These are phyloP conservation scores for Galeruca laticollis DNA, from an alignment of 2,888 invertebrate species.

Conservation along the genomic window DNA sequence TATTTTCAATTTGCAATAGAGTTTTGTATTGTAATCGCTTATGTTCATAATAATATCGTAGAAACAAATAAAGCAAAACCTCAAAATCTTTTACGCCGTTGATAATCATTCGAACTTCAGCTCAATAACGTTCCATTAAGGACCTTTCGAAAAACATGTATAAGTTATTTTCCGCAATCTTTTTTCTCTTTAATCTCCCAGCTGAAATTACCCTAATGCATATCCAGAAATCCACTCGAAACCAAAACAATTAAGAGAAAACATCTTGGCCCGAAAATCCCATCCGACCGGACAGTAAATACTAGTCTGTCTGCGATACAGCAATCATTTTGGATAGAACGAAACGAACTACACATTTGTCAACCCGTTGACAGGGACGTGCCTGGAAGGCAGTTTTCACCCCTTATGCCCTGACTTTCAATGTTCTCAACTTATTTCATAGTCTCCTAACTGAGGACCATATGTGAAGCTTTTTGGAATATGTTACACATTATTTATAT, in stretches of 20 bases:
- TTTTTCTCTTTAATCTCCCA: background rate
- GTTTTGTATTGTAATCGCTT: too few species aligned
- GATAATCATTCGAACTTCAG: too few species aligned
- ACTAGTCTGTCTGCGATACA: slow-evolving; percentile 51
- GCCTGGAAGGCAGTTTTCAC: slow-evolving; percentile 44
- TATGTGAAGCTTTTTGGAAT: slow-evolving; percentile 39
- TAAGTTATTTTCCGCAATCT: background rate
- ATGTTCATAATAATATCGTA: too few species aligned
- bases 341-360: slow-evolving; percentile 51
- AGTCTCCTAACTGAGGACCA: slow-evolving; percentile 39
- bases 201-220: slow-evolving; percentile 13
- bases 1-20: too few species aligned
- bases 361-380: slow-evolving; percentile 49
- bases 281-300: slow-evolving; percentile 43
- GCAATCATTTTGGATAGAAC: slow-evolving; percentile 44
- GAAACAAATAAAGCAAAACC: too few species aligned
- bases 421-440: slow-evolving; percentile 48
- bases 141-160: background rate
- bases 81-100: too few species aligned
- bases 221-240: slow-evolving; percentile 14
- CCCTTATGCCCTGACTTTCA: slow-evolving; percentile 36
- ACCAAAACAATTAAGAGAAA: slow-evolving; percentile 32
- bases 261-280: slow-evolving; percentile 45
- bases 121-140: background rate
- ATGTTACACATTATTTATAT: slow-evolving; percentile 42